Evolutionary conservation across 2,113 vertebrate species (phyloP), one percentile per base, ranked within the genome.

Genomic region (Scomber colias): DNA sequence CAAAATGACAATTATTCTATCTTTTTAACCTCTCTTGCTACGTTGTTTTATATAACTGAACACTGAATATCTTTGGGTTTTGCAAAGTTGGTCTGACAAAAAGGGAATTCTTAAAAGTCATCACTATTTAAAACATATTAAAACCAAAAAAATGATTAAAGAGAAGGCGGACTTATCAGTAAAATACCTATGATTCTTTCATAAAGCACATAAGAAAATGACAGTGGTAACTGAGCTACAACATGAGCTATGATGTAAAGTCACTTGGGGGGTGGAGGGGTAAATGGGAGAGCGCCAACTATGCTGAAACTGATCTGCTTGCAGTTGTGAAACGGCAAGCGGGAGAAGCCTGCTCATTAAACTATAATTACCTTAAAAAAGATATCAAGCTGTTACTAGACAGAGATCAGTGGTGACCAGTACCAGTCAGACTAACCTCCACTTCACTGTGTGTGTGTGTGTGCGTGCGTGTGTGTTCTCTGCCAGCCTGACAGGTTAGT

Each of bases 351-450:
- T 9, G 46, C 17, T 64, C 54, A 71, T 81, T 56, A 70, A 55
- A 71, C 51, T 30, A 79, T 46, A 77, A 81, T 71, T 51, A 65
- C 9, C 44, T 65, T 40, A 80, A 1, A 72, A 27, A 27, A 27
- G 21, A 21, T 21, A 27, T 45, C 55, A 35, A 54, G 61, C 48
- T 59, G 61, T 77, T 62, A 55, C 80, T 75, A 7, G 7, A 9
- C 35, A 81, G 35, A 83, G 77, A 74, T 83, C 64, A 83, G 3
- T 5, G 9, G 53, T 48, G 27, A 68, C 62, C 9, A 19, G 48
- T n/a, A 30, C 46, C 55, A 73, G 71, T 75, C 63, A 60, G 44
- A 3, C 3, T 68, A 60, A 84, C 84, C 74, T 65, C 21, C 75
- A 69, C 74, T 70, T 68, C 40, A 55, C 17, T 30, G 16, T 21